Percentiles rank a stretch among this genome's conserved stretches.
These are phyloP conservation scores for Bathynomus jamesi DNA, from an alignment of 1,140 invertebrate genomes.

Conservation along the genomic window DNA sequence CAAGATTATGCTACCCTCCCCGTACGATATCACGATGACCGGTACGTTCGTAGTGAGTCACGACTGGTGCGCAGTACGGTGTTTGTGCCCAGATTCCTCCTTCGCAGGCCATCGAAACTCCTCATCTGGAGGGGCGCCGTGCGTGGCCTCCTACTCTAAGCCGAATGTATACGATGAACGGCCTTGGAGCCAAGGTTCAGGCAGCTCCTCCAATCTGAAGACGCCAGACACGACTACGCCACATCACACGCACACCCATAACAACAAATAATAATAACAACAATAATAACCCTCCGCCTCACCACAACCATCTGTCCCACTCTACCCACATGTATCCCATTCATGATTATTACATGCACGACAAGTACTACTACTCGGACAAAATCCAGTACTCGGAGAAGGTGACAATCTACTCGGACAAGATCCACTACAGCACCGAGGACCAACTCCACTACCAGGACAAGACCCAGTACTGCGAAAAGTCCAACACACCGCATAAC, in stretches of 20 bases:
- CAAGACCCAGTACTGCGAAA: too few species aligned
- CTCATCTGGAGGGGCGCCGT: constrained; percentile 14
- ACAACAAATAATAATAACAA: not conserved
- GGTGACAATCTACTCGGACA: not conserved
- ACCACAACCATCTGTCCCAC: too few species aligned
- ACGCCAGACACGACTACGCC: constrained; percentile 19
- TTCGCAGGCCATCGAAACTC: constrained; percentile 38
- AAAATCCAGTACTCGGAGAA: not conserved
- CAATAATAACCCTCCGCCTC: not conserved
- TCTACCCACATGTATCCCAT: too few species aligned
- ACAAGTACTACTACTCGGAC: not conserved
- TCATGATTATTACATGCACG: too few species aligned
- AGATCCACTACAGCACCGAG: not conserved
- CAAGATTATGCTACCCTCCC: constrained; percentile 6
- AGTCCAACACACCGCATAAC: not conserved
- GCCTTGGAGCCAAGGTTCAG: constrained; percentile 38
- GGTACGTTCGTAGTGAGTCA: not conserved
- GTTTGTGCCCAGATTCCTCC: constrained; percentile 14
- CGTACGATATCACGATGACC: constrained; percentile 32
- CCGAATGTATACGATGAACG: constrained; percentile 27
- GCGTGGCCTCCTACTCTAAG: not conserved
- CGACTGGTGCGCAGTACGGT: not conserved
- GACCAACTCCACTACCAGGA: not conserved
- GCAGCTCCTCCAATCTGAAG: constrained; percentile 29
- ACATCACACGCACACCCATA: not conserved